Evolutionary conservation across 2,113 vertebrate genomes (phyloP), one percentile per base, ranked within the genome.

Genomic region (Pangasianodon hypophthalmus): DNA sequence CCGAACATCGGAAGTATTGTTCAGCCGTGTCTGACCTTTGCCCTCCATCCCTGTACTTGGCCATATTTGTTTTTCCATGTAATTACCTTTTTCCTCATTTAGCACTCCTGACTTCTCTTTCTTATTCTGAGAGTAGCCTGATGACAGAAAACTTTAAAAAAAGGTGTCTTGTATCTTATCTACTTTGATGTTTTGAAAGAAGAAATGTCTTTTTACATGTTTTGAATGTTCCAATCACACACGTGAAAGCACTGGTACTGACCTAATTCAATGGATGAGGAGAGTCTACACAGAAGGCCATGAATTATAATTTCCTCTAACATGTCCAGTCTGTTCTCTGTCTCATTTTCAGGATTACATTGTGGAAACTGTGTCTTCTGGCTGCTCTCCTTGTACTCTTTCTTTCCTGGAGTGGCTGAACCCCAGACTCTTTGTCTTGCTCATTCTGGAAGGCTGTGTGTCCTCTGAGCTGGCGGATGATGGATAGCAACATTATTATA

Each of bases 1-100:
- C 90, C 88, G 85, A 82, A 91, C 92, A 91, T 92, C 90, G 88
- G 92, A 94, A 92, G 92, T 89, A 87, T 84, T 73, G 88, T 93
- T 93, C 87, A 88, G 86, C 69, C 64, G 2, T 81, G 41, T 41
- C 6, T 84, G 80, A 90, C 41, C 86, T 60, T 80, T 69, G n/a
- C 46, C 46, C 2, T 82, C 44, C 19, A 16, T 32, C 46, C 75
- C 3, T 56, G 62, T 54, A 54, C 58, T 32, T 56, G 11, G 32
- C 19, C 6, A 24, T 14, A 10, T 82, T 29, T 71, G 13, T 87
- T 73, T 73, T 56, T 4, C n/a, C 18, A 7, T 73, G 5, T 83
- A 60, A 88, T 84, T 9, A 21, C 10, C 32, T 2, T 44, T 88
- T 83, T 84, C 80, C 24, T 69, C 26, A n/a, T 71, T 60, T 44